Conservation (phyloP, 1,140 invertebrate genomes). For the Drosophila seguyi region DNA sequence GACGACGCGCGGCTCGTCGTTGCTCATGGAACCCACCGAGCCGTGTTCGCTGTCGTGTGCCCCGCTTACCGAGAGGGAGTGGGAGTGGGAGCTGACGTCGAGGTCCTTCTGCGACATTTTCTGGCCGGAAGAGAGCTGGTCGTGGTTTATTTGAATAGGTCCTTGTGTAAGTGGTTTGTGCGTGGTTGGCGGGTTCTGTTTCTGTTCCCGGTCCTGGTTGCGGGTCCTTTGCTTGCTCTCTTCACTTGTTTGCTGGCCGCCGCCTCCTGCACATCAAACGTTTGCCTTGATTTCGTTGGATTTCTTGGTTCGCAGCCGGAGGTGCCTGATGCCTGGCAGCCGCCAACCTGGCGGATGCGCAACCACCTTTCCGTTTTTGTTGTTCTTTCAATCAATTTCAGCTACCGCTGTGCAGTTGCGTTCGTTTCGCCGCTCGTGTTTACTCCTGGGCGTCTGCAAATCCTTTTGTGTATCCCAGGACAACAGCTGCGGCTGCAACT, state of each 20-base stretch:
- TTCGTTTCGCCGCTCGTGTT: conserved; percentile 39
- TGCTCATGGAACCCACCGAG: conserved; percentile 18
- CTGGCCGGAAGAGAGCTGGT: conserved; percentile 12
- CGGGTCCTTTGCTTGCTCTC: conserved; percentile 28
- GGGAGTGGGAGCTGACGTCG: background rate
- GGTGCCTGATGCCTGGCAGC: background rate
- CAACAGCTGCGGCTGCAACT: conserved; percentile 65
- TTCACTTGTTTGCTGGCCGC: conserved; percentile 42
- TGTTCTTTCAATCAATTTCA: conserved; percentile 74
- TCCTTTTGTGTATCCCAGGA: conserved; percentile 77
- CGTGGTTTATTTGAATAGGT: conserved; percentile 35
- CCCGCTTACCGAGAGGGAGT: background rate
- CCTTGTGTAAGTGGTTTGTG: conserved; percentile 21
- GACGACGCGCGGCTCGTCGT: conserved; percentile 64
- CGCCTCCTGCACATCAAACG: conserved; percentile 63
- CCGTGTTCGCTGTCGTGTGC: background rate
- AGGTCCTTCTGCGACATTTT: conserved; percentile 30
- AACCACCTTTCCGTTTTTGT: conserved; percentile 52
- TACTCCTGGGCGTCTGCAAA: conserved; percentile 59
- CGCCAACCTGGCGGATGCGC: conserved; percentile 18
- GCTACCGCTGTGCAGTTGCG: conserved; percentile 55
- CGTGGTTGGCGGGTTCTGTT: conserved; percentile 16
- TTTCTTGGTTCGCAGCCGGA: conserved; percentile 18
- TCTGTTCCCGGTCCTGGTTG: conserved; percentile 1
- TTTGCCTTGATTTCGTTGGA: conserved; percentile 36